phyloP scores from a whole-genome alignment of 2,113 vertebrate species.

The Eudorcas thomsonii region DNA sequence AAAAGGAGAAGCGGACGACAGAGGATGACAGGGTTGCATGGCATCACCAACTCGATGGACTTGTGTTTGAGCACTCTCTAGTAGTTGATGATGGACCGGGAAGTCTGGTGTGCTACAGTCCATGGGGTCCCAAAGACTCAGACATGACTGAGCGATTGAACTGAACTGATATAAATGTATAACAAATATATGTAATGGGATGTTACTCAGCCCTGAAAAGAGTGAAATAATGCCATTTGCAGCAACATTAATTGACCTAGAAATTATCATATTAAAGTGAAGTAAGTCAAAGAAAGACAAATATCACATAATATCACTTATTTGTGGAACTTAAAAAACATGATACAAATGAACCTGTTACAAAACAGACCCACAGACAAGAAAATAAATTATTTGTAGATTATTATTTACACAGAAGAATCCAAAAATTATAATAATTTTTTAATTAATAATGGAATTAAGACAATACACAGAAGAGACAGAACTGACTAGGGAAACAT shows the following conservation, averaged over 20 bases:
- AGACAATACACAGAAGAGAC: not conserved
- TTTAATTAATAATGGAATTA: not conserved
- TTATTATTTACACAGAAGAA: not conserved
- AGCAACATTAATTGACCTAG: not conserved
- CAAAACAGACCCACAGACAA: not conserved
- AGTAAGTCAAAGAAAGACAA: not conserved
- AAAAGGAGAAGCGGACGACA: not conserved
- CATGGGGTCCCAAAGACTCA: not conserved
- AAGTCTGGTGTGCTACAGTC: not conserved
- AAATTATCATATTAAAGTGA: not conserved
- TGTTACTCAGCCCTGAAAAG: not conserved
- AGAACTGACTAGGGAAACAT: not conserved
- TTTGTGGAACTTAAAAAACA: not conserved
- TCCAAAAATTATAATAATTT: not conserved
- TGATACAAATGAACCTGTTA: not conserved
- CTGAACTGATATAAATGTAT: not conserved
- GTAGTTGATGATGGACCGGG: not conserved
- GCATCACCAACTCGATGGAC: not conserved
- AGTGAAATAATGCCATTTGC: not conserved
- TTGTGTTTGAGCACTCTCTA: not conserved
- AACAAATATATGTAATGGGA: not conserved
- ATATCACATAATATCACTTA: not conserved
- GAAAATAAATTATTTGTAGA: not conserved
- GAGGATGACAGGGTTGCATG: not conserved
- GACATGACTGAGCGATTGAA: not conserved